Conservation (phyloP, 1,140 invertebrate species). For the Capitella teleta region DNA sequence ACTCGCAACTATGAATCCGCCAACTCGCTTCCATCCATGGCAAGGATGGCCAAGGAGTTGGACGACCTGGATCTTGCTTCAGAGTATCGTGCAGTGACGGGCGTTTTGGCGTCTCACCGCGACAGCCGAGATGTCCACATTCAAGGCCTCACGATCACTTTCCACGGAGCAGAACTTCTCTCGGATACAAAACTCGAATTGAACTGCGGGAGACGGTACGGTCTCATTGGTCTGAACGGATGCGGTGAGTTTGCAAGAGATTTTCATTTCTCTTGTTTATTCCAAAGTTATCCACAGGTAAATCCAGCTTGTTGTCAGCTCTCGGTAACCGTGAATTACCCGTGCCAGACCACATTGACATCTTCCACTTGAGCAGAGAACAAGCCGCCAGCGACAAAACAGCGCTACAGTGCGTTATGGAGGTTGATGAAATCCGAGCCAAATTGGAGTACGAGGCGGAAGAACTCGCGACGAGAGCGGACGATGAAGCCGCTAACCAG, state of each 20-base stretch:
- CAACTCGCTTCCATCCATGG: background rate
- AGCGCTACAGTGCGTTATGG: conserved; percentile 92
- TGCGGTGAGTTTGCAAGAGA: conserved; percentile 57
- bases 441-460: conserved; percentile 88
- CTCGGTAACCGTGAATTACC: conserved; percentile 89
- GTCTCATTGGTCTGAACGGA: conserved; percentile 90
- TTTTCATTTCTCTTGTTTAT: too few relatives aligned
- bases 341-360: conserved; percentile 93
- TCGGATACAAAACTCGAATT: conserved; percentile 92
- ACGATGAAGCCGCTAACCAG: conserved; percentile 69
- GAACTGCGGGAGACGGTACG: conserved; percentile 92
- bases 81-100: conserved; percentile 86
- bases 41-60: conserved; percentile 53
- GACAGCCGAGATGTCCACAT: conserved; percentile 94
- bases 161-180: conserved; percentile 90
- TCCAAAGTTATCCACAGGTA: conserved; percentile 56
- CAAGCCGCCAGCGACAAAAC: conserved; percentile 84
- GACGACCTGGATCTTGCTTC: conserved; percentile 77
- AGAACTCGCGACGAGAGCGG: conserved; percentile 75
- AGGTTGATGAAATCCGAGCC: conserved; percentile 90
- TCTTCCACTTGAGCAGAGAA: conserved; percentile 91
- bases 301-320: conserved; percentile 83
- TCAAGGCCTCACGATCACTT: conserved; percentile 92
- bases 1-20: background rate
- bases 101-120: conserved; percentile 85